These are phyloP conservation scores for Cyphomyrus discorhynchus DNA, from an alignment of 2,113 vertebrate species.

Conservation along the genomic window DNA sequence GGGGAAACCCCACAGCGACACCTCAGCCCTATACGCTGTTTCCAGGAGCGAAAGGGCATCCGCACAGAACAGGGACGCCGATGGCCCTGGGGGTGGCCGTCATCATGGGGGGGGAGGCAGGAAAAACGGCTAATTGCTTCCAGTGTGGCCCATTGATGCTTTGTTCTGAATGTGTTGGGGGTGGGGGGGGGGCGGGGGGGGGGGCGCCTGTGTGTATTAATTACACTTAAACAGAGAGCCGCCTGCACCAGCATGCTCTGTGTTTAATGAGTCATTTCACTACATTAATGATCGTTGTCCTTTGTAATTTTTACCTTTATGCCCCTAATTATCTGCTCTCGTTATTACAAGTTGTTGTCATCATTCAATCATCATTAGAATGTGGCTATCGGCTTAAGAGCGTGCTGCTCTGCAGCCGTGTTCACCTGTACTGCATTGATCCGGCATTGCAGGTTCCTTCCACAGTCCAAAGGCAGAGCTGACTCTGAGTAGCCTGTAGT, in stretches of 20 bases:
- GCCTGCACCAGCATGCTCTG: not conserved
- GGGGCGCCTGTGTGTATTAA: not conserved
- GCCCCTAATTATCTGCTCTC: not conserved
- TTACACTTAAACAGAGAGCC: not conserved
- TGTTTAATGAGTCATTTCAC: not conserved
- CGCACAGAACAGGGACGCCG: not conserved
- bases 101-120: not conserved
- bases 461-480: not conserved
- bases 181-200: not conserved
- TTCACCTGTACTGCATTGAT: not conserved
- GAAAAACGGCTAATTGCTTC: not conserved
- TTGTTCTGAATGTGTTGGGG: not conserved
- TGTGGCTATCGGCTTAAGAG: not conserved
- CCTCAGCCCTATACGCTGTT: not conserved
- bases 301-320: not conserved
- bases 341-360: not conserved
- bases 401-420: not conserved
- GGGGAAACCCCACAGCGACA: not conserved
- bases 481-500: not conserved
- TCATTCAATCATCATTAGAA: not conserved
- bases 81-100: not conserved
- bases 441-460: not conserved
- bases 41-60: not conserved
- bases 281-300: not conserved
- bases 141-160: not conserved